phyloP scores from a whole-genome alignment of 2,113 vertebrate species.

The Hippolais icterina region DNA sequence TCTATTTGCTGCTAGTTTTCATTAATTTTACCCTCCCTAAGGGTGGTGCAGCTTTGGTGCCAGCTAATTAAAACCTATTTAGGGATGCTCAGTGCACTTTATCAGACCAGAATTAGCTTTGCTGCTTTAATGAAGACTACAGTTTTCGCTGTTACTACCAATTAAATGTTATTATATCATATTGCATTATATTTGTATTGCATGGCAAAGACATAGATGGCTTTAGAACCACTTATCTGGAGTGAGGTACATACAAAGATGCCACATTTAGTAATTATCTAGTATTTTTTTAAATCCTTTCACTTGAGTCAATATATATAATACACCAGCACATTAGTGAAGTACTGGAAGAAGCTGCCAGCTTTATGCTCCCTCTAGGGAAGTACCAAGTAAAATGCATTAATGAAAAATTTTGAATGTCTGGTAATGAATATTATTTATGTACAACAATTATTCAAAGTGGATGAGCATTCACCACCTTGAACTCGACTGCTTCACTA shows the following conservation, averaged over 20 bases:
- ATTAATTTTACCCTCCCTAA: constrained; percentile 75
- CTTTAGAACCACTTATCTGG: constrained; percentile 1
- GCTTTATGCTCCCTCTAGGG: constrained; percentile 26
- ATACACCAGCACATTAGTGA: constrained; percentile 1
- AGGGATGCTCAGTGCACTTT: constrained; percentile 68
- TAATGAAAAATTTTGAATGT: constrained; percentile 48
- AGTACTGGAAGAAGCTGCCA: neutral
- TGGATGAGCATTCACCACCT: constrained; percentile 5
- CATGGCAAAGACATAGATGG: neutral
- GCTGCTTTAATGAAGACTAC: constrained; percentile 65
- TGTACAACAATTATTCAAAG: constrained; percentile 57
- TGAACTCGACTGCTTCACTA: constrained; percentile 36
- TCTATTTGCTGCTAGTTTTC: constrained; percentile 67
- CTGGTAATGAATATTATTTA: constrained; percentile 55
- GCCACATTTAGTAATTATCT: neutral
- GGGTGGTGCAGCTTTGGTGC: constrained; percentile 68
- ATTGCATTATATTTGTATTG: constrained; percentile 28
- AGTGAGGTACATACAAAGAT: neutral
- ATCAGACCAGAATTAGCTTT: constrained; percentile 71
- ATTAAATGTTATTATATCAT: constrained; percentile 64
- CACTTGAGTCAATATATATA: neutral
- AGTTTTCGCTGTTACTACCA: constrained; percentile 66
- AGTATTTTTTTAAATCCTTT: constrained; percentile 22
- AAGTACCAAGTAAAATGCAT: constrained; percentile 52
- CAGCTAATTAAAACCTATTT: constrained; percentile 79